A percentile compares a stretch with the other conserved stretches of the same genome.
Conservation (phyloP, 2,113 vertebrate species). For the Coturnix japonica region DNA sequence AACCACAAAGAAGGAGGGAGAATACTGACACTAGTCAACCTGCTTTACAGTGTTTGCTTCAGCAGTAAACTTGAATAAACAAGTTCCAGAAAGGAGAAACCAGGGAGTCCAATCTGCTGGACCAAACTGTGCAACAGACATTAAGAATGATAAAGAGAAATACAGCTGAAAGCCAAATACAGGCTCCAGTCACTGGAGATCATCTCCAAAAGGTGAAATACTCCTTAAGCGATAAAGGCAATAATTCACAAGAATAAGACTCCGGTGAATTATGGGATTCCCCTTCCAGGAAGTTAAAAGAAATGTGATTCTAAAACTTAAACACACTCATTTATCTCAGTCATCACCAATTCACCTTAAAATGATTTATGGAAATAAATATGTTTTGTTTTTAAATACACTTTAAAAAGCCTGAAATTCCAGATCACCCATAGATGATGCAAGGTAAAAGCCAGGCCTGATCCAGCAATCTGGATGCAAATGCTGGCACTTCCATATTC, state of each 20-base stretch:
- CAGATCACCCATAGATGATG: slow-evolving; percentile 16
- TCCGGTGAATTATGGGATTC: slow-evolving; percentile 49
- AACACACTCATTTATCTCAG: slow-evolving; percentile 52
- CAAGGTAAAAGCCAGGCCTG: not conserved
- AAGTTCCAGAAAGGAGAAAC: not conserved
- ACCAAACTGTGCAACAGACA: not conserved
- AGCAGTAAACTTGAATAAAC: not conserved
- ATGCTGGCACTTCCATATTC: not conserved
- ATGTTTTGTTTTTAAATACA: too few species aligned
- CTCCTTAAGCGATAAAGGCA: slow-evolving; percentile 55
- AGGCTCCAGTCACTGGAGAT: slow-evolving; percentile 55
- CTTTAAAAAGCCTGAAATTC: slow-evolving; percentile 22
- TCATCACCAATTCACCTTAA: slow-evolving; percentile 45
- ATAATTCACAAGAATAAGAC: slow-evolving; percentile 59
- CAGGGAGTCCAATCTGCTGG: not conserved
- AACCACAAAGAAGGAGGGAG: not conserved
- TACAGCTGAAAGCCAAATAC: slow-evolving; percentile 45
- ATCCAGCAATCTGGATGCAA: not conserved
- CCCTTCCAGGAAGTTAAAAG: slow-evolving; percentile 40
- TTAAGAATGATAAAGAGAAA: slow-evolving; percentile 50
- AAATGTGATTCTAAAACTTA: slow-evolving; percentile 32
- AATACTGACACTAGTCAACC: not conserved
- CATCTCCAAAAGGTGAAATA: slow-evolving; percentile 56
- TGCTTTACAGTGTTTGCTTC: not conserved
- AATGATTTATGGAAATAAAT: slow-evolving; percentile 26